These are phyloP conservation scores for Orthosia cruda DNA, from an alignment of 2,888 invertebrate genomes.

Conservation along the genomic window DNA sequence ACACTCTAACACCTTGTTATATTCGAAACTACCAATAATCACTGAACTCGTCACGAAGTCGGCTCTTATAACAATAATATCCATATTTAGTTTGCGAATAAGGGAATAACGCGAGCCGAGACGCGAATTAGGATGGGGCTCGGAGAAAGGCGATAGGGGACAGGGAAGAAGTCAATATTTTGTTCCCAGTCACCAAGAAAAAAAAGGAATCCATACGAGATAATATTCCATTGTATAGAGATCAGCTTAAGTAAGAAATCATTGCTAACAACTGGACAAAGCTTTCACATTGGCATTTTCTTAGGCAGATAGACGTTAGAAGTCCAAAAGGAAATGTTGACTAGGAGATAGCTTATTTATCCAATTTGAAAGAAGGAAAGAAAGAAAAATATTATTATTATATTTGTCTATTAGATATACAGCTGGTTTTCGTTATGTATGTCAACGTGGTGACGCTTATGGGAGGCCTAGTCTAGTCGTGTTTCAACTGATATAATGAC, in stretches of 20 bases:
- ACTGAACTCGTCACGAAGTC: slow-evolving; percentile 81
- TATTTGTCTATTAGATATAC: too few species aligned
- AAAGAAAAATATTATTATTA: too few species aligned
- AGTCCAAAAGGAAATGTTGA: background rate
- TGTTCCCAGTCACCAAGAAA: background rate
- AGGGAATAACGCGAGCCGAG: slow-evolving; percentile 85
- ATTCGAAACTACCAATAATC: slow-evolving; percentile 66
- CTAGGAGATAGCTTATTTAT: background rate
- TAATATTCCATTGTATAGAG: background rate
- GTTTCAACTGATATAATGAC: background rate
- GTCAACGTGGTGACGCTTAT: background rate
- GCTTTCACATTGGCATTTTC: background rate
- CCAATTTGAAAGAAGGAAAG: background rate
- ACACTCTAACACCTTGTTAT: slow-evolving; percentile 72
- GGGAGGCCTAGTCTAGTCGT: background rate
- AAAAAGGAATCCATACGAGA: background rate
- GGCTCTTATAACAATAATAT: slow-evolving; percentile 89
- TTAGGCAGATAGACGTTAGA: background rate
- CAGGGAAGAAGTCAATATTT: background rate
- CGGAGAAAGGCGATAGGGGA: slow-evolving; percentile 66
- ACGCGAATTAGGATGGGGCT: slow-evolving; percentile 85
- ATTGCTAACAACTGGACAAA: background rate
- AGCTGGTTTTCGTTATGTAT: too few species aligned
- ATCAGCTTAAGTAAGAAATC: background rate
- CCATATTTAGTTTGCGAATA: slow-evolving; percentile 89